Evolutionary conservation across 2,797 vertebrate species (phyloP).

Genomic region (Lophius americanus): DNA sequence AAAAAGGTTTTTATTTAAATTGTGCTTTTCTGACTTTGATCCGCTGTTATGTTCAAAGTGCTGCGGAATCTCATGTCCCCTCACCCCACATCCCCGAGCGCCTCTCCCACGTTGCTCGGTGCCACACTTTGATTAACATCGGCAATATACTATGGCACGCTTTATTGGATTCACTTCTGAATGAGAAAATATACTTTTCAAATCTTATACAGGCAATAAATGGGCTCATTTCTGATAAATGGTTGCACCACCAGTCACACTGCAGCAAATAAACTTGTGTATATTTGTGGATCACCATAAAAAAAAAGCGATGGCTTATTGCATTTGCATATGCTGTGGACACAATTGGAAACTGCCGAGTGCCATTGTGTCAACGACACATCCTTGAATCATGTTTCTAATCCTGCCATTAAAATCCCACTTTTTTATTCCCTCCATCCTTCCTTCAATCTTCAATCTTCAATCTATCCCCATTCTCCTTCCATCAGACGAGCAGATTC

Average conservation of each 20-base stretch:
- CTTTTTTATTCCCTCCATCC: slow-evolving; percentile 22
- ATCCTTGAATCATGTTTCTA: slow-evolving; percentile 43
- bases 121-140: slow-evolving; percentile 40
- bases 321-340: neutral
- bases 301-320: slow-evolving; percentile 2
- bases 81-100: neutral
- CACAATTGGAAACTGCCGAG: neutral
- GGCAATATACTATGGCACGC: neutral
- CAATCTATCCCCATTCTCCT: slow-evolving; percentile 5
- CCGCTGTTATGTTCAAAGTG: neutral
- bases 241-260: slow-evolving; percentile 7
- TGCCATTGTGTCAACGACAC: slow-evolving; percentile 6
- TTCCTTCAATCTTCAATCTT: slow-evolving; percentile 13
- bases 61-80: neutral
- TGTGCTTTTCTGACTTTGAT: slow-evolving; percentile 5
- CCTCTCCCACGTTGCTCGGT: slow-evolving; percentile 4
- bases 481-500: slow-evolving; percentile 47
- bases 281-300: slow-evolving; percentile 15
- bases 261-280: slow-evolving; percentile 1
- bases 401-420: slow-evolving; percentile 17
- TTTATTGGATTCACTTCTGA: slow-evolving; percentile 25
- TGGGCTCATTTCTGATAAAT: neutral
- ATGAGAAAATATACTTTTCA: neutral
- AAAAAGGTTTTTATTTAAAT: slow-evolving; percentile 21
- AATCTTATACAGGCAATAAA: slow-evolving; percentile 1